Conservation (phyloP, 2,113 vertebrate species). For the Cyprinodon tularosa region DNA sequence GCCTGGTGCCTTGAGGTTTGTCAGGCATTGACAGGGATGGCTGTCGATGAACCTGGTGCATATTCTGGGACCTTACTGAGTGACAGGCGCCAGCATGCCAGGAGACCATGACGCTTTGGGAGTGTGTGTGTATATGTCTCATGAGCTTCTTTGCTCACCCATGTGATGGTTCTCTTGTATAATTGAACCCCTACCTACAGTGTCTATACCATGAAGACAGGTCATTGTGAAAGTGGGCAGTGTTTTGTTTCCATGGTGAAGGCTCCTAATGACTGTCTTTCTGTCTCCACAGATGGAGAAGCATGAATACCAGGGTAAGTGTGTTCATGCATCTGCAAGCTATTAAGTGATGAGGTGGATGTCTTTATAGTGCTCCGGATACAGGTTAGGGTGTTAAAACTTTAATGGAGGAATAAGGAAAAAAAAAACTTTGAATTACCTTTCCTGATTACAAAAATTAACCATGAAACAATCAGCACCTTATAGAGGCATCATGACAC, state of each 20-base stretch:
- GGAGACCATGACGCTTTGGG: slow-evolving; percentile 48
- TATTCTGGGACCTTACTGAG: slow-evolving; percentile 67
- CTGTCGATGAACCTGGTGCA: slow-evolving; percentile 74
- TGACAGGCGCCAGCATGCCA: slow-evolving; percentile 69
- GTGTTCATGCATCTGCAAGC: slow-evolving; percentile 22
- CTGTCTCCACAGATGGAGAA: slow-evolving; percentile 1
- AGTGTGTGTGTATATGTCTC: slow-evolving; percentile 16
- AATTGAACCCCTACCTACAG: slow-evolving; percentile 19
- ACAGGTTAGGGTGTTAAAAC: slow-evolving; percentile 21
- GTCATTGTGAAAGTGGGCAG: slow-evolving; percentile 10
- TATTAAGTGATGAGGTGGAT: slow-evolving; percentile 13
- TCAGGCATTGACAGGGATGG: slow-evolving; percentile 76
- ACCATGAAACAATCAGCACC: neutral
- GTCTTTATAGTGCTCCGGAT: slow-evolving; percentile 8
- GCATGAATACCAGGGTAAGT: slow-evolving; percentile 1
- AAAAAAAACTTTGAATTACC: neutral
- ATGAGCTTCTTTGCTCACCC: slow-evolving; percentile 19
- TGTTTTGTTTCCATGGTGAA: slow-evolving; percentile 32
- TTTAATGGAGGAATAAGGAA: slow-evolving; percentile 14
- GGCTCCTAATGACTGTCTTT: slow-evolving; percentile 31
- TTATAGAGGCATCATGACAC: neutral
- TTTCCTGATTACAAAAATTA: neutral
- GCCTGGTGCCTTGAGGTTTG: slow-evolving; percentile 78
- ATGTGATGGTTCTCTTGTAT: slow-evolving; percentile 12
- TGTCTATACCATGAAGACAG: neutral